Conservation (phyloP, 2,888 invertebrate species). For the Archips crataeganus region DNA sequence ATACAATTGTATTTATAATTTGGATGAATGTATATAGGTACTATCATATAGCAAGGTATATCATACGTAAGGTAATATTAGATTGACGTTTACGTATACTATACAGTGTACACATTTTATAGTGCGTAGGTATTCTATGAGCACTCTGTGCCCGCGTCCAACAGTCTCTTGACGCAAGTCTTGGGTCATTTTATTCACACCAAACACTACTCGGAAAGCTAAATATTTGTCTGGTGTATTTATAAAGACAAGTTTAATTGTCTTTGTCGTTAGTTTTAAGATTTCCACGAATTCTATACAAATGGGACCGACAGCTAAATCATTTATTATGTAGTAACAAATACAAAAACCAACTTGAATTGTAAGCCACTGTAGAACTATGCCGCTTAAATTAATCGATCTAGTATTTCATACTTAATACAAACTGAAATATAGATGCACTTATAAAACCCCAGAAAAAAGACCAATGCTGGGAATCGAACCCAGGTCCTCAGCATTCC, state of each 20-base stretch:
- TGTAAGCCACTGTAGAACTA: background rate
- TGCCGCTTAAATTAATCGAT: background rate
- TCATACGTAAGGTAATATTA: too few species aligned
- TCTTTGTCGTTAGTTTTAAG: conserved; percentile 45
- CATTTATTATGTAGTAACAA: background rate
- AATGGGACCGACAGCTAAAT: conserved; percentile 24
- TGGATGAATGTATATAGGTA: too few species aligned
- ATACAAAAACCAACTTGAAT: background rate
- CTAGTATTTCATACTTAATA: too few species aligned
- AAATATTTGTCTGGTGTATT: conserved; percentile 54
- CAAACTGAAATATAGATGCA: too few species aligned
- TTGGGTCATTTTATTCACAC: conserved; percentile 36
- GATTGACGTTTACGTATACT: too few species aligned
- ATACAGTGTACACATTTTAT: background rate
- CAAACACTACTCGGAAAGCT: conserved; percentile 43
- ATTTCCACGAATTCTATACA: conserved; percentile 48
- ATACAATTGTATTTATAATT: too few species aligned
- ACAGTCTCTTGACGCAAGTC: background rate
- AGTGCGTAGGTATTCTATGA: background rate
- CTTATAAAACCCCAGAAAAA: too few species aligned
- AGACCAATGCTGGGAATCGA: too few species aligned
- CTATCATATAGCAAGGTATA: too few species aligned
- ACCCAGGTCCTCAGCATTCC: too few species aligned
- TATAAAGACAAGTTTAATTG: conserved; percentile 52
- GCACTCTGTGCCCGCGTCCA: background rate